Conservation (phyloP, 1,140 invertebrate species). For the Chrysoperla carnea region DNA sequence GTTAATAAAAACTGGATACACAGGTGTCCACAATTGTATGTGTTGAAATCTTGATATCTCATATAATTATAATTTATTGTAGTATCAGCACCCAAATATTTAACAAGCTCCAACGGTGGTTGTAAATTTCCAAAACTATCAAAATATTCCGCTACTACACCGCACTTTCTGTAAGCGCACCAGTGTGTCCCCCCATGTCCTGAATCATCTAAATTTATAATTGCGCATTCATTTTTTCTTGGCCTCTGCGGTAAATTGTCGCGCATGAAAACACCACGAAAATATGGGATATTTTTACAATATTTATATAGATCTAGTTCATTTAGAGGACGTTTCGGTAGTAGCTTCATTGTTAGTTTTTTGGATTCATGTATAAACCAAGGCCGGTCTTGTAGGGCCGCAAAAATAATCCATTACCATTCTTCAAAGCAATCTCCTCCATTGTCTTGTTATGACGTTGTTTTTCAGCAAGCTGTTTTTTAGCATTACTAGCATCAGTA, state of each 20-base stretch:
- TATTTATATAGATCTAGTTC: conserved; percentile 12
- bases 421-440: conserved; percentile 16
- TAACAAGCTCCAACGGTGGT: conserved; percentile 13
- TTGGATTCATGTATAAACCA: conserved; percentile 3
- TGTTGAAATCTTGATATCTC: conserved; percentile 4
- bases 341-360: conserved; percentile 8
- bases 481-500: conserved; percentile 13
- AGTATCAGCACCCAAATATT: conserved; percentile 8
- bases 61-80: conserved; percentile 6
- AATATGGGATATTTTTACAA: conserved; percentile 10
- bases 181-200: conserved; percentile 15
- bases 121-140: conserved; percentile 15
- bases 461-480: conserved; percentile 13
- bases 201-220: conserved; percentile 16
- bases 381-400: background rate
- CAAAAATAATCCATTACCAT: conserved; percentile 12
- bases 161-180: conserved; percentile 14
- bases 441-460: conserved; percentile 17
- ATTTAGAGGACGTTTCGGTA: conserved; percentile 11
- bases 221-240: conserved; percentile 11
- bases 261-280: conserved; percentile 19
- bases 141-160: conserved; percentile 3
- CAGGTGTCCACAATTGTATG: conserved; percentile 11
- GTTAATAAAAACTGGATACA: conserved; percentile 15
- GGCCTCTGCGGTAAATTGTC: conserved; percentile 9